These are phyloP conservation scores for Noctuana brunneofusca DNA, from an alignment of 2,888 invertebrate species.

Conservation along the genomic window DNA sequence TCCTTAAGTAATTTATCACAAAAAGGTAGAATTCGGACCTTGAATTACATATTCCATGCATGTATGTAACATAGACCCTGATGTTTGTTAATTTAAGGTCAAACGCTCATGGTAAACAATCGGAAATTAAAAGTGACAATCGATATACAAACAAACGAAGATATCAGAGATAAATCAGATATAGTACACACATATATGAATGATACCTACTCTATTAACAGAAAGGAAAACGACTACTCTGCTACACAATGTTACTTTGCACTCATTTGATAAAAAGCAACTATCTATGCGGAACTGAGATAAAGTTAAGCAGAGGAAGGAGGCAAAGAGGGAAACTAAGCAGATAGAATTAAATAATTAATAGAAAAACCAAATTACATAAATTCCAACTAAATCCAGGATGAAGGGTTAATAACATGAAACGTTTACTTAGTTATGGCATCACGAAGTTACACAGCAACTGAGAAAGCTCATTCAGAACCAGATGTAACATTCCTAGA, in stretches of 20 bases:
- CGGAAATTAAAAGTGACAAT: conserved; percentile 1
- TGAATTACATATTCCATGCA: conserved; percentile 22
- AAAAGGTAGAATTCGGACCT: conserved; percentile 5
- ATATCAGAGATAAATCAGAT: not conserved
- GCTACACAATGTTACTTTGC: not conserved
- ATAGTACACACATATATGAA: not conserved
- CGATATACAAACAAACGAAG: not conserved
- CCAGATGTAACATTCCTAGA: conserved; percentile 18
- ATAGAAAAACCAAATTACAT: not conserved
- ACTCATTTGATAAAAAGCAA: too few relatives aligned
- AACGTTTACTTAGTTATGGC: conserved; percentile 9
- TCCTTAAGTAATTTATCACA: conserved; percentile 6
- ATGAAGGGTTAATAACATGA: not conserved
- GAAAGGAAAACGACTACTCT: not conserved
- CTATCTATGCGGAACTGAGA: too few relatives aligned
- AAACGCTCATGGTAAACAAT: conserved; percentile 2
- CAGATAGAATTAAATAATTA: not conserved
- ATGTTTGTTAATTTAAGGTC: conserved; percentile 13
- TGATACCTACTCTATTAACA: too few relatives aligned
- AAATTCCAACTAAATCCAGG: not conserved
- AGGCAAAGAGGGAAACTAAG: not conserved
- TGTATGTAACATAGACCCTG: conserved; percentile 23
- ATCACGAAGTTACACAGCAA: conserved; percentile 21
- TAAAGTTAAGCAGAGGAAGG: too few relatives aligned
- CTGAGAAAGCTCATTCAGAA: conserved; percentile 27